Conservation (phyloP, 2,888 invertebrate genomes). For the Autographa pulchrina region DNA sequence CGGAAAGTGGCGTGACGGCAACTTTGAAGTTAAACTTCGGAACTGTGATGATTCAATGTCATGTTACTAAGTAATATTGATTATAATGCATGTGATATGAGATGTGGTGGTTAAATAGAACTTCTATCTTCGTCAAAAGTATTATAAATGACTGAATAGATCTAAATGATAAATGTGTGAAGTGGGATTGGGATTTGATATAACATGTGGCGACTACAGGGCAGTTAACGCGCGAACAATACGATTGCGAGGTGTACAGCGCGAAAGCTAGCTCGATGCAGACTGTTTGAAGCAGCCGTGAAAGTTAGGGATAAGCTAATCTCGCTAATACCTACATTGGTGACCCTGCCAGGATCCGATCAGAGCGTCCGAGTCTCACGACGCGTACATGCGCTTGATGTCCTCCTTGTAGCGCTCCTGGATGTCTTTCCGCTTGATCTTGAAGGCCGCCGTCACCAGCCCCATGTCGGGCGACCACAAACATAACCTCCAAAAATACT, state of each 20-base stretch:
- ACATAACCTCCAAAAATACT: too few species aligned
- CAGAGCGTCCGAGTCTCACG: constrained; percentile 89
- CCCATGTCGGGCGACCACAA: constrained; percentile 99
- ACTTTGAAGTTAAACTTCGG: background rate
- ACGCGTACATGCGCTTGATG: constrained; percentile 98
- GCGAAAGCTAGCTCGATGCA: too few species aligned
- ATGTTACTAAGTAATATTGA: constrained; percentile 4
- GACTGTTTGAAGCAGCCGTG: too few species aligned
- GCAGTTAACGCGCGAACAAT: too few species aligned
- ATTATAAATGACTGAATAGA: too few species aligned
- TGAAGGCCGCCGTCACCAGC: constrained; percentile 99
- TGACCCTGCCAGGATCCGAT: background rate
- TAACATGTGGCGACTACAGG: too few species aligned
- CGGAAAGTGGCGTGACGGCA: background rate
- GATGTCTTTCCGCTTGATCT: constrained; percentile 98
- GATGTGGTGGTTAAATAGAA: background rate
- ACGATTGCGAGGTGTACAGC: too few species aligned
- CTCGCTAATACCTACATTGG: too few species aligned
- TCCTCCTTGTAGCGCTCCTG: constrained; percentile 97
- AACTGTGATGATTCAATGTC: constrained; percentile 10
- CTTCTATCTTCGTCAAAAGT: background rate
- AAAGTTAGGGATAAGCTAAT: too few species aligned
- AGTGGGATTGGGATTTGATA: too few species aligned
- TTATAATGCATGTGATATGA: background rate
- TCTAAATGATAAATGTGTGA: too few species aligned